Evolutionary conservation across 2,797 vertebrate species (phyloP).

Genomic region (Cynopterus sphinx): DNA sequence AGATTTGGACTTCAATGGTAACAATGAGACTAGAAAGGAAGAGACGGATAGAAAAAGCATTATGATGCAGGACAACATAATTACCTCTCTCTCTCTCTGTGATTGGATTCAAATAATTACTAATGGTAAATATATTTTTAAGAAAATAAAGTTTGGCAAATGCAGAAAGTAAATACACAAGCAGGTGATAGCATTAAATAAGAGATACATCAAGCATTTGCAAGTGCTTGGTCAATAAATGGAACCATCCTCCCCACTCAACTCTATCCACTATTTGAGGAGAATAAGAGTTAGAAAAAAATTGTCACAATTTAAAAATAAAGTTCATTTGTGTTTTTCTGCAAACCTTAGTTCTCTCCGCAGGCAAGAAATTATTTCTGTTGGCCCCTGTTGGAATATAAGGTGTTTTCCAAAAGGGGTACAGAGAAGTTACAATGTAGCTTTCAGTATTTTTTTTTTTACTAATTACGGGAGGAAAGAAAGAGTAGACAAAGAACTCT

Average conservation of each 20-base stretch:
- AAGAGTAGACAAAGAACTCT: slow-evolving; percentile 65
- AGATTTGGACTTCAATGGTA: background rate
- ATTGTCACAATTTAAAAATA: background rate
- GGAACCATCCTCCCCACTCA: background rate
- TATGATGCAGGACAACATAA: background rate
- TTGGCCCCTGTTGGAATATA: background rate
- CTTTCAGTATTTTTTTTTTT: slow-evolving; percentile 41
- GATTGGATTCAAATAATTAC: background rate
- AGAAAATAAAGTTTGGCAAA: slow-evolving; percentile 1
- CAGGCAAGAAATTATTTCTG: background rate
- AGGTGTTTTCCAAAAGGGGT: slow-evolving; percentile 33
- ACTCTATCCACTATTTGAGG: background rate
- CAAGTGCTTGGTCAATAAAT: background rate
- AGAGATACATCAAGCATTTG: background rate
- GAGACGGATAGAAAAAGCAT: background rate
- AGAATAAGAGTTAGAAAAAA: background rate
- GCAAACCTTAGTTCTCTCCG: background rate
- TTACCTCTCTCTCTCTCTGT: background rate
- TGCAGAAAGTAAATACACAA: background rate
- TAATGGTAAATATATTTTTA: background rate
- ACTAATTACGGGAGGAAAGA: slow-evolving; percentile 56
- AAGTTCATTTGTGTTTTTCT: background rate
- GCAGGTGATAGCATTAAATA: background rate
- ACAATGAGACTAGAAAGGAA: background rate
- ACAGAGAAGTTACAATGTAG: slow-evolving; percentile 47